These are phyloP conservation scores for Bothrops jararaca DNA, from an alignment of 2,113 vertebrate species.

Conservation along the genomic window DNA sequence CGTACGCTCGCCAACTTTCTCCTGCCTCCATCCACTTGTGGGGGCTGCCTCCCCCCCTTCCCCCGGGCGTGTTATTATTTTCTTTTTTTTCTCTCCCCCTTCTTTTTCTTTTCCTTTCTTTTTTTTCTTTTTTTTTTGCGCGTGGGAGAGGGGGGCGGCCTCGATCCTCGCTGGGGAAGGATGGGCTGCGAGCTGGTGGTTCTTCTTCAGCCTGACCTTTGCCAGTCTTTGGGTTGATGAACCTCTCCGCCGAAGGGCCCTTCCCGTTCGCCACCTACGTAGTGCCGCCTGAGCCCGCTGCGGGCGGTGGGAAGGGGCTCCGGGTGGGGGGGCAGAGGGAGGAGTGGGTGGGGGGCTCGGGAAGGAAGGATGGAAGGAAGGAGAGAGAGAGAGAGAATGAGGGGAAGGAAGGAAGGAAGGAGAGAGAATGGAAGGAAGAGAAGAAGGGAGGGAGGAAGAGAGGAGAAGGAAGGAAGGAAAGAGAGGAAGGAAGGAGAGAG, in stretches of 20 bases:
- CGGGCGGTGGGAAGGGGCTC: conserved; percentile 16
- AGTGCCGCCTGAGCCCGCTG: conserved; percentile 61
- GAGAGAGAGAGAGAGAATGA: no score
- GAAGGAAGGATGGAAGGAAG: no score
- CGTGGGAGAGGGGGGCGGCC: conserved; percentile 39
- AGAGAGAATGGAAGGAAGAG: no score
- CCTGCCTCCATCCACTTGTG: conserved; percentile 29
- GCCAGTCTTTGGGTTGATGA: conserved; percentile 73
- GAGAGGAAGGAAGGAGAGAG: no score
- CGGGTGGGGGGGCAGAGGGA: conserved; percentile 30
- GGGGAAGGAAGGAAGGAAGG: no score
- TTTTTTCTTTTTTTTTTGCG: not conserved
- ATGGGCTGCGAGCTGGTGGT: conserved; percentile 88
- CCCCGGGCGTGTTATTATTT: no score
- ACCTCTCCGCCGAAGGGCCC: conserved; percentile 77
- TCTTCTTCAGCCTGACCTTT: conserved; percentile 79
- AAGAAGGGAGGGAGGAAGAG: fast-evolving
- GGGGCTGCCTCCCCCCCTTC: conserved; percentile 4
- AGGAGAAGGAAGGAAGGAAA: fast-evolving
- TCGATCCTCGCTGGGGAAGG: conserved; percentile 72
- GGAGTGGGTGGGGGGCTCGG: not conserved
- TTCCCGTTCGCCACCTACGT: conserved; percentile 89
- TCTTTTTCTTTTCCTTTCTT: not conserved
- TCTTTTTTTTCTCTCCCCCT: fast-evolving
- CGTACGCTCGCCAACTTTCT: not conserved